Evolutionary conservation across 2,113 vertebrate genomes (phyloP), one percentile per base, ranked within the genome.

Genomic region (Hemiscyllium ocellatum): DNA sequence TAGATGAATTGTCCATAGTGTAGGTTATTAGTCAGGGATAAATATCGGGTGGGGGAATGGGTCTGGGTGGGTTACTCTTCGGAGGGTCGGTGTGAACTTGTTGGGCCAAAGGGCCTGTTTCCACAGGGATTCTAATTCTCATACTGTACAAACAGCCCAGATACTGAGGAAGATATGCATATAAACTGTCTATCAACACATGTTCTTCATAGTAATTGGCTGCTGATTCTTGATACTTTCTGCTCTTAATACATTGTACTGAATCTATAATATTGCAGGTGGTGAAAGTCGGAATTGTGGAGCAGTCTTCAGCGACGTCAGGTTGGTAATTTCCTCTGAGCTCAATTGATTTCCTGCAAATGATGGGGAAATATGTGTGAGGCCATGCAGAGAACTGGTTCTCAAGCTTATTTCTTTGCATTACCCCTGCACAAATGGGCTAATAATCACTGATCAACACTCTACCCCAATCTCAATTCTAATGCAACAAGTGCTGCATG

Each of bases 211-310:
- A 90, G 26, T 33, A 7, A 29, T 50, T 24, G 50, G 20, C 56
- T 33, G 13, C 50, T 95, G 26, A 52, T 95, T 26, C 56, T 65
- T 29, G 33, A n/a, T 69, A 78, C 19, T 86, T 95, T 65, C 5
- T 76, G 26, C n/a, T 42, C 80, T n/a, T 61, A 95, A 76, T 52
- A 78, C n/a, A 95, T 52, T 95, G 72, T 78, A 87, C 61, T 95
- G 61, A 69, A 95, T 95, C 12, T 42, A 29, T 56, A 66, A 47
- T 29, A 86, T 85, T 97, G 29, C 96, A 99, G 99, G 98, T 99
- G 97, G 99, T 99, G 96, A 99, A 99, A 96, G 99, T 99, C 86
- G 99, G 99, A 96, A 98, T 99, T 68, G 98, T 99, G 97, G 99
- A 99, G 96, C 99, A 99, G 12, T 98, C 98, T 4, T 99, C 98